phyloP scores from a whole-genome alignment of 2,888 invertebrate genomes.

The Smittia sp. region DNA sequence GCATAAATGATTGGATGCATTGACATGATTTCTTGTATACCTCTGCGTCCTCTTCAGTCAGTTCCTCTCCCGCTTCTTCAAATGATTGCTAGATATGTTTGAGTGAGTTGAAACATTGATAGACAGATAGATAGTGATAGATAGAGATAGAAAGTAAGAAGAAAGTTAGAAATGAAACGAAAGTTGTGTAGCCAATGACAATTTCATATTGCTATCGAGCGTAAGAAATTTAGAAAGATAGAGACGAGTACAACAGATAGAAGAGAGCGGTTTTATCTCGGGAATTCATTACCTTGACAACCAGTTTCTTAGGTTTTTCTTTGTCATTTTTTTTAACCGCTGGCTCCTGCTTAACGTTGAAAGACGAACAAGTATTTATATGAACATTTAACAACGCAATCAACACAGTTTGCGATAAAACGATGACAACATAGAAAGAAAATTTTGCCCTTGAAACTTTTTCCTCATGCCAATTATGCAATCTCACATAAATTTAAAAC shows the following conservation, averaged over 20 bases:
- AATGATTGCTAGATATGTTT: conserved; percentile 2
- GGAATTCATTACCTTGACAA: conserved; percentile 30
- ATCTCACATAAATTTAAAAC: neutral
- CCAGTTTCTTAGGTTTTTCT: conserved; percentile 33
- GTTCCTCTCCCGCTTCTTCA: neutral
- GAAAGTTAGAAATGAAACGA: neutral
- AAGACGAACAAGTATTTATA: neutral
- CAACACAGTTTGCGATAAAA: neutral
- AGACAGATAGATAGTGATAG: conserved; percentile 32
- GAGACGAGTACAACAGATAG: neutral
- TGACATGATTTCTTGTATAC: conserved; percentile 7
- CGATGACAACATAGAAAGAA: neutral
- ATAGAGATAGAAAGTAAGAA: conserved; percentile 29
- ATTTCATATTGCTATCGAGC: neutral
- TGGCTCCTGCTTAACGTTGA: neutral
- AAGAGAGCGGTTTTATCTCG: neutral
- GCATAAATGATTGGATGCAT: neutral
- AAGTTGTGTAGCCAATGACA: neutral
- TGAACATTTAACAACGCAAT: neutral
- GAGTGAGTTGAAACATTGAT: conserved; percentile 7
- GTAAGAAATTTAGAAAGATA: conserved; percentile 16
- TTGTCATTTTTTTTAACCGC: neutral
- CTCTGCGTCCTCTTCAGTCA: neutral
- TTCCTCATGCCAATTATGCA: conserved; percentile 47
- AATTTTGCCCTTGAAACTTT: conserved; percentile 2